Evolutionary conservation across 2,797 vertebrate genomes (phyloP).

Genomic region (Pseudochromis fuscus): DNA sequence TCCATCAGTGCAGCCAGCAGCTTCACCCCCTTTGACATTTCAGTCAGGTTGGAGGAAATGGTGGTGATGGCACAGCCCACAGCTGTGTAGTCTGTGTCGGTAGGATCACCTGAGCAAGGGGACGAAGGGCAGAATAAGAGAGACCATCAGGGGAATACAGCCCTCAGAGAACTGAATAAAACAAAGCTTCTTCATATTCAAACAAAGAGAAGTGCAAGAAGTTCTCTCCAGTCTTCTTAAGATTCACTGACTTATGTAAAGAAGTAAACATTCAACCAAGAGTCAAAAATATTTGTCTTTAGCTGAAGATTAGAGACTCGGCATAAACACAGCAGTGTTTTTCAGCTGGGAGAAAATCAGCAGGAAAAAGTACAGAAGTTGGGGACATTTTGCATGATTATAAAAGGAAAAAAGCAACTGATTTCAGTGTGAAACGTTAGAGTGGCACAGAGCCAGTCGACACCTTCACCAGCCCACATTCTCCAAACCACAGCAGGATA

Average conservation of each 20-base stretch:
- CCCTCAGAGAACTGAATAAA: not conserved
- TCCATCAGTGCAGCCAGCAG: slow-evolving; percentile 97
- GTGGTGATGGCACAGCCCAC: slow-evolving; percentile 99
- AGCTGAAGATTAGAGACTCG: slow-evolving; percentile 5
- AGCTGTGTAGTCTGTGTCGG: slow-evolving; percentile 97
- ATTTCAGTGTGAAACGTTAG: slow-evolving; percentile 4
- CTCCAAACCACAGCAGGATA: slow-evolving; percentile 40
- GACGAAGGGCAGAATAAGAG: not conserved
- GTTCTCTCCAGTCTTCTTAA: slow-evolving; percentile 2
- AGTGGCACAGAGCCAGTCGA: slow-evolving; percentile 13
- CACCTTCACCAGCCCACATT: slow-evolving; percentile 4
- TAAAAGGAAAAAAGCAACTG: not conserved
- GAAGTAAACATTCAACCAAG: slow-evolving; percentile 1
- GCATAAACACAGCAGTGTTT: not conserved
- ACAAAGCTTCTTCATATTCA: not conserved
- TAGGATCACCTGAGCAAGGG: slow-evolving; percentile 89
- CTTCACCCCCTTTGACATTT: slow-evolving; percentile 99
- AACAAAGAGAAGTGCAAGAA: not conserved
- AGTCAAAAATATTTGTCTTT: slow-evolving; percentile 12
- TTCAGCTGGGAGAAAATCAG: not conserved
- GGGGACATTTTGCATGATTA: not conserved
- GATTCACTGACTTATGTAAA: not conserved
- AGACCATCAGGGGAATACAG: not conserved
- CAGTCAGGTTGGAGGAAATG: slow-evolving; percentile 98
- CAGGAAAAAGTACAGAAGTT: not conserved